These are phyloP conservation scores for Hoplias malabaricus DNA, from an alignment of 2,113 vertebrate species.

Conservation along the genomic window DNA sequence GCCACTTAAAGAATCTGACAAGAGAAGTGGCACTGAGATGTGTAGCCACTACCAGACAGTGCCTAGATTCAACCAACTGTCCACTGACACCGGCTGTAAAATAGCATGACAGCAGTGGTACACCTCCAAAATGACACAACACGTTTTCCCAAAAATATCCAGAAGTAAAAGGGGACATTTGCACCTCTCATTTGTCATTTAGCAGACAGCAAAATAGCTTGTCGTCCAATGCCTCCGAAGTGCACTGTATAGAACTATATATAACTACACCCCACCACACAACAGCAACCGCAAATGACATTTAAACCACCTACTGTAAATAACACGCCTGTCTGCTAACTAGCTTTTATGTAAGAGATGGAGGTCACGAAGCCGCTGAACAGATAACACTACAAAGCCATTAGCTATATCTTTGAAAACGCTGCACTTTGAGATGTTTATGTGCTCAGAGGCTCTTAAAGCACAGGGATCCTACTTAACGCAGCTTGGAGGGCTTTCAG, in stretches of 20 bases:
- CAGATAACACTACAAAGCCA: constrained; percentile 33
- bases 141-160: too few relatives aligned
- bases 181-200: background rate
- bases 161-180: background rate
- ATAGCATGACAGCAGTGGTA: too few relatives aligned
- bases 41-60: too few relatives aligned
- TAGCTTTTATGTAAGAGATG: constrained; percentile 29
- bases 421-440: constrained; percentile 26
- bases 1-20: too few relatives aligned
- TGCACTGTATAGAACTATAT: background rate
- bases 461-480: constrained; percentile 16
- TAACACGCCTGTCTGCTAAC: background rate
- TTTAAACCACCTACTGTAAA: constrained; percentile 8
- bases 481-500: constrained; percentile 27
- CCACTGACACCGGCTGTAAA: too few relatives aligned
- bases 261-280: background rate
- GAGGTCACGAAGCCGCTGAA: constrained; percentile 13
- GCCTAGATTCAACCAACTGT: too few relatives aligned
- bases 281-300: constrained; percentile 10
- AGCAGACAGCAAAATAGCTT: background rate
- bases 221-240: background rate
- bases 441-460: constrained; percentile 2
- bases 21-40: too few relatives aligned
- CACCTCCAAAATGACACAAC: too few relatives aligned
- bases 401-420: constrained; percentile 9